A percentile compares a stretch with the other conserved stretches of the same genome.
These are phyloP conservation scores for Poeciliopsis turrubarensis DNA, from an alignment of 2,113 vertebrate genomes.

Conservation along the genomic window DNA sequence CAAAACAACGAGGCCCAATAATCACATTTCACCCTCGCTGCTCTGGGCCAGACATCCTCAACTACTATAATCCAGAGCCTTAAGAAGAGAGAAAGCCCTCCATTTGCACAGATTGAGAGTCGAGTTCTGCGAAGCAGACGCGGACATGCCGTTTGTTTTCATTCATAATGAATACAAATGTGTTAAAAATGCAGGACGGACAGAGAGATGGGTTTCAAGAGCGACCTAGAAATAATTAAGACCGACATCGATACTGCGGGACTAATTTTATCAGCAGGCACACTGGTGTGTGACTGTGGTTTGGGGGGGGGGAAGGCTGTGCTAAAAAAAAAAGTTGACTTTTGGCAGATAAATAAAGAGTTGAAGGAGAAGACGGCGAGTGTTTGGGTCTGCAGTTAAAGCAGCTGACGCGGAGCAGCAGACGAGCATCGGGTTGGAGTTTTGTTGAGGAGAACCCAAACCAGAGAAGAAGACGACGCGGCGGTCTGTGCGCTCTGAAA, in stretches of 20 bases:
- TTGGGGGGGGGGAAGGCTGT: background rate
- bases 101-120: background rate
- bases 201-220: constrained; percentile 32
- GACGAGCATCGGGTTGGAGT: constrained; percentile 1
- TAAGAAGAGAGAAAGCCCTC: background rate
- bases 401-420: constrained; percentile 23
- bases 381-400: constrained; percentile 21
- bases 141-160: background rate
- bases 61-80: background rate
- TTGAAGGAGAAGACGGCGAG: background rate
- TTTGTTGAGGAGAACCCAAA: constrained; percentile 31
- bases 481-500: constrained; percentile 36
- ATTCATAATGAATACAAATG: constrained; percentile 51
- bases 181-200: constrained; percentile 59
- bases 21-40: constrained; percentile 15
- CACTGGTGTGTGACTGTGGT: background rate
- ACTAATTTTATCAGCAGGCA: constrained; percentile 18
- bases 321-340: constrained; percentile 1
- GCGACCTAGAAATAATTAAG: constrained; percentile 60
- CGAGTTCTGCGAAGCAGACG: background rate
- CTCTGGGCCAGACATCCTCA: background rate
- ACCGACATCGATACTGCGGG: background rate
- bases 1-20: background rate
- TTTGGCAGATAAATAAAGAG: background rate
- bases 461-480: constrained; percentile 21